phyloP scores from a whole-genome alignment of 2,113 vertebrate species.

The Rhombomys opimus region DNA sequence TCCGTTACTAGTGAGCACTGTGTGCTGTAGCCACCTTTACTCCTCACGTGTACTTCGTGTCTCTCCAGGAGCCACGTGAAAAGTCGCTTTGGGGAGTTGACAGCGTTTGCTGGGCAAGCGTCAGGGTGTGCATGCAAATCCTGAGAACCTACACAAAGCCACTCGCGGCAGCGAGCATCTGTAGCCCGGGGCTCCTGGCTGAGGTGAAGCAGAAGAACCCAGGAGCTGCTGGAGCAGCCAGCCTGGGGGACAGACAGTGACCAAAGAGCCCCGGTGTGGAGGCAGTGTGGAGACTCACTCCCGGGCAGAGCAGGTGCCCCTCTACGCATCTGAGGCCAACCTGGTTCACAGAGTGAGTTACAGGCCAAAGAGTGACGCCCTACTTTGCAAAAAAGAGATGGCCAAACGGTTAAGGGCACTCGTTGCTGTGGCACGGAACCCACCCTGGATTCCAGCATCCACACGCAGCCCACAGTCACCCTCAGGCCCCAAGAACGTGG shows the following conservation, averaged over 20 bases:
- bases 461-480: not conserved
- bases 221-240: not conserved
- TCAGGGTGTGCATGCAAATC: not conserved
- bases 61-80: not conserved
- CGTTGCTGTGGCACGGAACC: not conserved
- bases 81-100: not conserved
- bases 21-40: no score
- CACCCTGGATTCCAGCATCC: not conserved
- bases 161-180: not conserved
- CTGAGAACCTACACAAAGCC: not conserved
- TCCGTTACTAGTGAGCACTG: no score
- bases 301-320: not conserved
- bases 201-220: not conserved
- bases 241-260: not conserved
- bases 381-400: not conserved
- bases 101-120: not conserved
- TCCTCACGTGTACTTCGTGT: not conserved
- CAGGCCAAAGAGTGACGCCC: no score
- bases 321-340: not conserved
- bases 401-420: not conserved
- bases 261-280: not conserved
- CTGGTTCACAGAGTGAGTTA: not conserved
- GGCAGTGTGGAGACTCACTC: no score
- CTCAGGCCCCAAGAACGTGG: not conserved
- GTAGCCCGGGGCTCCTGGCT: not conserved